These are phyloP conservation scores for Argyresthia albistria DNA, from an alignment of 2,888 invertebrate species.

Conservation along the genomic window DNA sequence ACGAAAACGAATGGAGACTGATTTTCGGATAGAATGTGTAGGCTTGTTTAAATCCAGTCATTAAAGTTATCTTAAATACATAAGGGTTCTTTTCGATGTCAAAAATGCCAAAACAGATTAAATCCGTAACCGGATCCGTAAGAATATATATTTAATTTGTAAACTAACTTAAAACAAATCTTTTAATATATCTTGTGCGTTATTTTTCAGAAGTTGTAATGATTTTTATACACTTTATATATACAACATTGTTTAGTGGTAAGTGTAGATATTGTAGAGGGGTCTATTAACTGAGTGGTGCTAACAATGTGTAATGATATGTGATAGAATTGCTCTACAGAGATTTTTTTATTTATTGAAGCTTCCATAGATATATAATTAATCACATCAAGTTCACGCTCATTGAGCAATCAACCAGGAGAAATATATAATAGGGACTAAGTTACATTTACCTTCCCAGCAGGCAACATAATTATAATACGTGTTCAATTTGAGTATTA, in stretches of 20 bases:
- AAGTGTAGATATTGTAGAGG: slow-evolving; percentile 63
- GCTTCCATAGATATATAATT: slow-evolving; percentile 45
- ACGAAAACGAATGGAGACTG: slow-evolving; percentile 58
- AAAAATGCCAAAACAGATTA: slow-evolving; percentile 56
- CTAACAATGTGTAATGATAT: slow-evolving; percentile 68
- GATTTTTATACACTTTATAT: slow-evolving; percentile 66
- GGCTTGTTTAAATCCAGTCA: slow-evolving; percentile 60
- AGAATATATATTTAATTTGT: slow-evolving; percentile 70
- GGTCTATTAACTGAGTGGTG: slow-evolving; percentile 71
- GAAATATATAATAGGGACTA: slow-evolving; percentile 23
- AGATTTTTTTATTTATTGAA: slow-evolving; percentile 61
- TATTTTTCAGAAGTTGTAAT: slow-evolving; percentile 67
- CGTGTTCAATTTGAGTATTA: too few relatives aligned
- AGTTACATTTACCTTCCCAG: slow-evolving; percentile 14
- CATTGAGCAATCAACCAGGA: slow-evolving; percentile 16
- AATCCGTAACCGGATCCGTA: slow-evolving; percentile 41
- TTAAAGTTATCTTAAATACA: slow-evolving; percentile 21
- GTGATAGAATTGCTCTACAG: slow-evolving; percentile 70
- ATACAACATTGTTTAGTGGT: slow-evolving; percentile 67
- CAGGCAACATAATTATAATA: too few relatives aligned
- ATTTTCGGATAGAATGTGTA: slow-evolving; percentile 66
- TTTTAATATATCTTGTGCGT: slow-evolving; percentile 25
- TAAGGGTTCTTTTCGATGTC: slow-evolving; percentile 50
- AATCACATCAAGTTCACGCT: slow-evolving; percentile 39
- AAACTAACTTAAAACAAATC: slow-evolving; percentile 22